A percentile compares a stretch with the other conserved stretches of the same genome.
Evolutionary conservation across 2,797 vertebrate genomes (phyloP).

Genomic region (Channallabes apus): DNA sequence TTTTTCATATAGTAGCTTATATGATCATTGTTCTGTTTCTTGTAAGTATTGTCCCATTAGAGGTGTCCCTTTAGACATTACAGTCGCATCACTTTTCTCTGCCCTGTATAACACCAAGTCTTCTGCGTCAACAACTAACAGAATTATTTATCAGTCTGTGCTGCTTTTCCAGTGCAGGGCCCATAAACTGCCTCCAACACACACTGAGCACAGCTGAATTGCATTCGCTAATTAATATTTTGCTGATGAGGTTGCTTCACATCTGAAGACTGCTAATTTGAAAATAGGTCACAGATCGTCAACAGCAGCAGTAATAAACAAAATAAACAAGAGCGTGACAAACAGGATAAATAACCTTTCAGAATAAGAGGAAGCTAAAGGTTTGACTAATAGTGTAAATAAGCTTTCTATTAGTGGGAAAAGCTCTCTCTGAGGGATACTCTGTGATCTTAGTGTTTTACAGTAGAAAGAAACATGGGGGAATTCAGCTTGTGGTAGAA

Average conservation of each 20-base stretch:
- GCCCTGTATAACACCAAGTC: constrained; percentile 33
- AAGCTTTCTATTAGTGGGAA: constrained; percentile 26
- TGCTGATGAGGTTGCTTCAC: constrained; percentile 52
- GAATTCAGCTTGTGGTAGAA: not conserved
- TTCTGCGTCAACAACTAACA: constrained; percentile 45
- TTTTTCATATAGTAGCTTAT: not conserved
- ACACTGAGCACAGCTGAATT: constrained; percentile 45
- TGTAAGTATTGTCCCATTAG: constrained; percentile 13
- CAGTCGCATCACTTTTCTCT: constrained; percentile 12
- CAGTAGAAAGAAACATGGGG: not conserved
- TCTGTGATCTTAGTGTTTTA: not conserved
- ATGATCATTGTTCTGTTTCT: constrained; percentile 26
- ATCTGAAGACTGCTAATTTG: constrained; percentile 54
- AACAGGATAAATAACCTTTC: constrained; percentile 55
- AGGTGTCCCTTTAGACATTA: constrained; percentile 30
- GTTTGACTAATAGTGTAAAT: constrained; percentile 44
- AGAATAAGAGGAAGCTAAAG: constrained; percentile 40
- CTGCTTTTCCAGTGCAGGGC: constrained; percentile 25
- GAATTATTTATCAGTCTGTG: constrained; percentile 52
- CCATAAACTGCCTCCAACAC: constrained; percentile 33
- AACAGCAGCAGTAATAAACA: constrained; percentile 52
- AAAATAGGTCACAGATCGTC: constrained; percentile 57
- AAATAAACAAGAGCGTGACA: constrained; percentile 56
- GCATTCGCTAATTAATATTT: constrained; percentile 54
- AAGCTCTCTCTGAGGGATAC: not conserved